Percentiles rank a stretch among this genome's conserved stretches.
These are phyloP conservation scores for Penelope pileata DNA, from an alignment of 2,113 vertebrate genomes.

Conservation along the genomic window DNA sequence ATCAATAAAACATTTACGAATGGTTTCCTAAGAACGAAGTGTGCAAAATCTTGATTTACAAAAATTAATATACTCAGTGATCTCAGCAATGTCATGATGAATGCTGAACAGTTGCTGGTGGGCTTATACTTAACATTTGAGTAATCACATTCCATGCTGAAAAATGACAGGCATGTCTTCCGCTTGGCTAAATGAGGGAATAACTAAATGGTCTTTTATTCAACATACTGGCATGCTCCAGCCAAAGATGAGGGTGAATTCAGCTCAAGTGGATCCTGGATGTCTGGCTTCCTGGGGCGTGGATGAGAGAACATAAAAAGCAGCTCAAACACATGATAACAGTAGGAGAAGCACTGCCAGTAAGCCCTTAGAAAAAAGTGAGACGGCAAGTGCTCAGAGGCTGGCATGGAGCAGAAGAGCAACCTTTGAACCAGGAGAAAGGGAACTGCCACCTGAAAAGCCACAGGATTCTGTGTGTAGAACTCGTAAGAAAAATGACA, in stretches of 20 bases:
- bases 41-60: not conserved
- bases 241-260: not conserved
- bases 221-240: no score
- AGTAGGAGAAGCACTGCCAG: not conserved
- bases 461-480: no score
- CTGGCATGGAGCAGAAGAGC: not conserved
- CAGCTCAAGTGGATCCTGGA: not conserved
- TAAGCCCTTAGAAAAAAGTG: not conserved
- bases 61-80: not conserved
- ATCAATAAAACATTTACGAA: not conserved
- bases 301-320: not conserved
- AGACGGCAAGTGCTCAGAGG: not conserved
- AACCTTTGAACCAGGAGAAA: not conserved
- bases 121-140: not conserved
- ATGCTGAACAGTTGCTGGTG: not conserved
- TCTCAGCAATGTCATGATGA: not conserved
- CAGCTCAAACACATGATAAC: not conserved
- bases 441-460: no score
- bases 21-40: not conserved
- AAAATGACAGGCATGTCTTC: not conserved
- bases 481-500: not conserved
- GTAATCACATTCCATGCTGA: not conserved
- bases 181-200: not conserved
- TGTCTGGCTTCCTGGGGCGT: not conserved
- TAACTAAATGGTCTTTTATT: not conserved